These are phyloP conservation scores for Oreochromis tanganicae DNA, from an alignment of 2,113 vertebrate genomes.

Conservation along the genomic window DNA sequence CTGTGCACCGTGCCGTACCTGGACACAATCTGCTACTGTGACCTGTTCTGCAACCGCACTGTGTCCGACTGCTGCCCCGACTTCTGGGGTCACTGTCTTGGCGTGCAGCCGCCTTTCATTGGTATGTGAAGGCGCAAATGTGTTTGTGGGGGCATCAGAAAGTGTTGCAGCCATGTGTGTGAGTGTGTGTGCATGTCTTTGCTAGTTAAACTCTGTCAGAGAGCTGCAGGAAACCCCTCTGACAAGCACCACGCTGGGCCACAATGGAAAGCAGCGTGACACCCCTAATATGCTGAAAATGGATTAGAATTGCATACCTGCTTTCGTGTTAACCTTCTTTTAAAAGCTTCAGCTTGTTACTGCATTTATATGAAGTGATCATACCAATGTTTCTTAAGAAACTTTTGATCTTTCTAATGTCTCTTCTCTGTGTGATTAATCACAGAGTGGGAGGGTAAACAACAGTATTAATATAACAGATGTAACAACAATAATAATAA, in stretches of 20 bases:
- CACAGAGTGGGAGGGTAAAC: not conserved
- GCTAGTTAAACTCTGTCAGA: not conserved
- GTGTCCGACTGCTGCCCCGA: constrained; percentile 96
- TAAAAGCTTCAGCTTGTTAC: not conserved
- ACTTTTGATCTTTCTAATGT: not conserved
- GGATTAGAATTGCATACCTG: not conserved
- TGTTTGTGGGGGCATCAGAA: not conserved
- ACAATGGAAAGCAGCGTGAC: not conserved
- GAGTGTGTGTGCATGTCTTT: not conserved
- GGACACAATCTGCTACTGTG: constrained; percentile 95
- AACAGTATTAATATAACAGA: not conserved
- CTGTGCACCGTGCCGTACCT: constrained; percentile 87
- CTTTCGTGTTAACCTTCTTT: not conserved
- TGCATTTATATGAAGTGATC: not conserved
- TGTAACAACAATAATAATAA: not conserved
- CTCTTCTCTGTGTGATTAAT: not conserved
- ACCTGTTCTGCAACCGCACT: constrained; percentile 97
- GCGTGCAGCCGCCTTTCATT: constrained; percentile 76
- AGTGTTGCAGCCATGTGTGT: not conserved
- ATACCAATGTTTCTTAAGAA: not conserved
- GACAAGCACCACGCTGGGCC: not conserved
- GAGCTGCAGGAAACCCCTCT: not conserved
- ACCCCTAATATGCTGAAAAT: not conserved
- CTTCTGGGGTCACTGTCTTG: constrained; percentile 93
- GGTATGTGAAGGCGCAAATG: constrained; percentile 29